Base-by-base conservation (phyloP, 2,113 vertebrate genomes). In the Limanda limanda region DNA sequence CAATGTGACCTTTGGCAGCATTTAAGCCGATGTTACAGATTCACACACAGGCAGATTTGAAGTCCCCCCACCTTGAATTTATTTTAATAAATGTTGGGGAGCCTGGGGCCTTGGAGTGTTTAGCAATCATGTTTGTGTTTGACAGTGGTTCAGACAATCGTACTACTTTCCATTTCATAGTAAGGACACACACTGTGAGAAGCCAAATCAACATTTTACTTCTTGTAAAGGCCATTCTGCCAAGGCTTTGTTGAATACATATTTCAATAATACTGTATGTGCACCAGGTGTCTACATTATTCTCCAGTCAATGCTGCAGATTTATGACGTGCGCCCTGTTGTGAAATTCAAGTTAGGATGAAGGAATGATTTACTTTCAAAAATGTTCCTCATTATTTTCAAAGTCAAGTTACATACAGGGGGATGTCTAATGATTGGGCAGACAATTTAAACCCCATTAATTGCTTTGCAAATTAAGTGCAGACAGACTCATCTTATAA, bases 401-500 rank as follows among this genome's bases (percentile, higher is more conserved):
- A 74, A 67, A 85, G 45, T 79, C 51, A 71, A 79, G 58, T 15
- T 75, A 69, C n/a, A 61, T 40, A 64, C 7, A 40, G 14, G 73
- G 73, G 25, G 70, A 58, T 45, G 18, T 70, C 18, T 82, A 78
- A 45, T 64, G 65, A 80, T 71, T 80, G 67, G 45, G 55, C 56
- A 6, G 9, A 31, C 40, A 62, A 85, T 83, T 83, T 79, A 79
- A 87, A 89, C 58, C 67, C 69, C 55, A 80, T 91, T 89, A 91
- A 88, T 74, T 84, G 63, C 74, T 76, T 76, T 82, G 54, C 81
- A 71, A 77, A 80, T 83, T 37, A 88, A 83, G 54, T 69, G 68
- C 84, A 84, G 60, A 68, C 81, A 77, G 73, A 58, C 73, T 80
- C 75, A 58, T 85, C 65, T 84, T 83, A 83, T 71, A 91, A 90